phyloP scores from a whole-genome alignment of 2,797 vertebrate species.

The Syngnathus acus region DNA sequence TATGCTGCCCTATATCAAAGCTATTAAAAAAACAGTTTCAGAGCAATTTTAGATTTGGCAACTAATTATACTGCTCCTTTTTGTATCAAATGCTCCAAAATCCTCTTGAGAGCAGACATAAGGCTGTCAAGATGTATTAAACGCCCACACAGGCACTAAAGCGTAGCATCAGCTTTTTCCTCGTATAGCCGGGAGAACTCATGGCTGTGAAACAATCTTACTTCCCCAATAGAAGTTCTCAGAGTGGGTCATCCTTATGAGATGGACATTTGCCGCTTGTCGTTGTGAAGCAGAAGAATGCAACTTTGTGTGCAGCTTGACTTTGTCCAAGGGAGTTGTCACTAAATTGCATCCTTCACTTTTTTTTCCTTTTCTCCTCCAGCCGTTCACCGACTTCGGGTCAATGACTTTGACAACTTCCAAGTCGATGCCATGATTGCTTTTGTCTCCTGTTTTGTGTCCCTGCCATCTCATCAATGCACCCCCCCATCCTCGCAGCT shows the following conservation, averaged over 20 bases:
- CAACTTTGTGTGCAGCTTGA: slow-evolving; percentile 5
- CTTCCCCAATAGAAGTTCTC: neutral
- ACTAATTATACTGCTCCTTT: slow-evolving; percentile 1
- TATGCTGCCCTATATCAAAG: neutral
- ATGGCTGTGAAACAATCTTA: neutral
- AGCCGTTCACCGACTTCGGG: slow-evolving; percentile 9
- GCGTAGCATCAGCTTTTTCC: neutral
- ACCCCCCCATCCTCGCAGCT: slow-evolving; percentile 5
- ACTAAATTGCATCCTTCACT: slow-evolving; percentile 16
- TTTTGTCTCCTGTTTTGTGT: slow-evolving; percentile 26
- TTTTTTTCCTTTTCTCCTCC: slow-evolving; percentile 9
- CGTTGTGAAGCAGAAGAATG: slow-evolving; percentile 3
- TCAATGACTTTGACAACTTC: slow-evolving; percentile 22
- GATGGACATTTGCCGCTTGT: slow-evolving; percentile 3
- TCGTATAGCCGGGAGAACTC: neutral
- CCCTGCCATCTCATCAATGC: slow-evolving; percentile 25
- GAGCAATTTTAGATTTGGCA: neutral
- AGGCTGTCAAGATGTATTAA: slow-evolving; percentile 3
- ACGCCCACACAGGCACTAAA: slow-evolving; percentile 2
- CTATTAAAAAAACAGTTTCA: neutral
- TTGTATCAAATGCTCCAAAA: neutral
- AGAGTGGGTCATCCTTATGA: neutral
- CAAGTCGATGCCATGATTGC: neutral
- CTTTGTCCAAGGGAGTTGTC: neutral
- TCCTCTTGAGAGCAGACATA: slow-evolving; percentile 5